A percentile compares a stretch with the other conserved stretches of the same genome.
Conservation (phyloP, 2,797 vertebrate species). For the Ispidina picta region DNA sequence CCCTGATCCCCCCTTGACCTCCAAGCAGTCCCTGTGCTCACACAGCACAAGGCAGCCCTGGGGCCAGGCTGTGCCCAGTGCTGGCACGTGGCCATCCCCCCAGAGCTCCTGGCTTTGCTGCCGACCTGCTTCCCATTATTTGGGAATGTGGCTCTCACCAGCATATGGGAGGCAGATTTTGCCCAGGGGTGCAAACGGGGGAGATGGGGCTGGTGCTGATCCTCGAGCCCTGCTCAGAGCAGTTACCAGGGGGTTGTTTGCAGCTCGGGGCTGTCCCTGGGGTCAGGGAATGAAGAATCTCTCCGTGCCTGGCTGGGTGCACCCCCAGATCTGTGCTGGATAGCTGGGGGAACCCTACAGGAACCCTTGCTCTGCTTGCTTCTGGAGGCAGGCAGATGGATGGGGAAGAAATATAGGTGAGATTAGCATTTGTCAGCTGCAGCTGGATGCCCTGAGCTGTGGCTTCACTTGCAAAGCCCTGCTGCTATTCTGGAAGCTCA, state of each 20-base stretch:
- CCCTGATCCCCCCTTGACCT: fast-evolving
- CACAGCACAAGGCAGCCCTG: fast-evolving
- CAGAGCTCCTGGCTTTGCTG: not conserved
- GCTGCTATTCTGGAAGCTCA: not conserved
- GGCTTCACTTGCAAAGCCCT: not conserved
- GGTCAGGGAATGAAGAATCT: not conserved
- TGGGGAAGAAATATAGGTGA: not conserved
- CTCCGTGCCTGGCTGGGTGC: fast-evolving
- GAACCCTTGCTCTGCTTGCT: fast-evolving
- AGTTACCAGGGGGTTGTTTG: not conserved
- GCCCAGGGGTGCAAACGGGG: not conserved
- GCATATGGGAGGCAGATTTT: constrained; percentile 48
- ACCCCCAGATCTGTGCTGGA: not conserved
- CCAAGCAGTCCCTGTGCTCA: fast-evolving
- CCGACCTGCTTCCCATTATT: constrained; percentile 53
- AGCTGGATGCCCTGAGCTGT: not conserved
- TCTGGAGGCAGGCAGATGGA: not conserved
- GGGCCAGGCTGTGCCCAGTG: not conserved
- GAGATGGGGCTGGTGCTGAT: not conserved
- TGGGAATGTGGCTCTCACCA: constrained; percentile 7
- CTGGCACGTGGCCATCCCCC: not conserved
- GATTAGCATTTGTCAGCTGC: not conserved
- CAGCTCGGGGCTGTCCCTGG: not conserved
- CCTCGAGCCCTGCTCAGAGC: fast-evolving
- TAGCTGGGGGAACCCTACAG: fast-evolving